Conservation (phyloP, 2,888 invertebrate species). For the Phortica okadai region DNA sequence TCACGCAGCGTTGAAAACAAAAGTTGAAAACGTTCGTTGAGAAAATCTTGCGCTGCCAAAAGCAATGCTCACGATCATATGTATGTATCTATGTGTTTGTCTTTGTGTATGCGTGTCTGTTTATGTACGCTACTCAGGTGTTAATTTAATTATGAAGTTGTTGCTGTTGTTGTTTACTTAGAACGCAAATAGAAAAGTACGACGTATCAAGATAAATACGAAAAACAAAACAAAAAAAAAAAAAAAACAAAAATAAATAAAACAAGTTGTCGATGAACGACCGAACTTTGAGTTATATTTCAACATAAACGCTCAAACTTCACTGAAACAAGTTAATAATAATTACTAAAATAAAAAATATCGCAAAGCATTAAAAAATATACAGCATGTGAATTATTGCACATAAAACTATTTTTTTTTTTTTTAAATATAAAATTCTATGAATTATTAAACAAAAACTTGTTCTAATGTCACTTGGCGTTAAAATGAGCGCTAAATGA, state of each 20-base stretch:
- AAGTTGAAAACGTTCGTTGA: not conserved
- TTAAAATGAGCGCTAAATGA: constrained; percentile 11
- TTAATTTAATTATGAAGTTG: constrained; percentile 39
- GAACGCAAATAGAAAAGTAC: constrained; percentile 30
- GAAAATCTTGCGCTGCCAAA: not conserved
- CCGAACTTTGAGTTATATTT: not conserved
- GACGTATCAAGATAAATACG: not conserved
- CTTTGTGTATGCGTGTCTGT: not conserved
- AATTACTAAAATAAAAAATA: not conserved
- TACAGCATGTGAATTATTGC: not conserved
- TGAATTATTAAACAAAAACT: constrained; percentile 1
- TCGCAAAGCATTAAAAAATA: not conserved
- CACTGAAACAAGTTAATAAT: not conserved
- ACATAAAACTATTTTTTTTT: not conserved
- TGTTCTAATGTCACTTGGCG: not conserved
- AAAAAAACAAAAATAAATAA: constrained; percentile 3
- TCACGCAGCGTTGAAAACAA: not conserved
- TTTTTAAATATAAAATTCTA: not conserved
- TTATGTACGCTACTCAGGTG: constrained; percentile 26
- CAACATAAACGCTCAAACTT: not conserved
- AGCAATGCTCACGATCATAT: not conserved
- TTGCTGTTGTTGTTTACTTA: constrained; percentile 24
- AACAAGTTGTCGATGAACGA: not conserved
- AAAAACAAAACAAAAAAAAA: not conserved
- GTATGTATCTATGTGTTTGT: not conserved